These are phyloP conservation scores for Sialis lutaria DNA, from an alignment of 2,888 invertebrate species.

Conservation along the genomic window DNA sequence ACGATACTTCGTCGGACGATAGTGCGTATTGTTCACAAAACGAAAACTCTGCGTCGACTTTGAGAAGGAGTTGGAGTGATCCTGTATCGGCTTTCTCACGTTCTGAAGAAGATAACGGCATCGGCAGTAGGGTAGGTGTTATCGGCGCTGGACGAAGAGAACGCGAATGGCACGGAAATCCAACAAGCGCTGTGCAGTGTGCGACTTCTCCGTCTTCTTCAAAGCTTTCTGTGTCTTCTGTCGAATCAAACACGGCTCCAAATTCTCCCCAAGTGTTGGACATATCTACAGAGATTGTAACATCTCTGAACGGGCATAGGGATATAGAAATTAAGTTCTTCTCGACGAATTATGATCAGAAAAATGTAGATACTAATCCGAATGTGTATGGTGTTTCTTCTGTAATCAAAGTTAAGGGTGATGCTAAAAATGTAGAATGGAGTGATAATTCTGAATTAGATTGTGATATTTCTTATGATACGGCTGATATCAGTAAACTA, in stretches of 20 bases:
- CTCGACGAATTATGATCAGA: slow-evolving; percentile 19
- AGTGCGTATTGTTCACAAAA: slow-evolving; percentile 10
- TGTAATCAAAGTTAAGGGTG: slow-evolving; percentile 22
- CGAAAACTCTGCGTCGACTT: slow-evolving; percentile 12
- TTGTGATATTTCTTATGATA: slow-evolving; percentile 5
- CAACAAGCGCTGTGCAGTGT: not conserved
- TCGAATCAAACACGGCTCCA: slow-evolving; percentile 14
- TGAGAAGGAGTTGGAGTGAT: slow-evolving; percentile 46
- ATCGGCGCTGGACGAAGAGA: slow-evolving; percentile 21
- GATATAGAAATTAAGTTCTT: slow-evolving; percentile 66
- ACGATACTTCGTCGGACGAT: slow-evolving; percentile 11
- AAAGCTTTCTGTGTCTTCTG: slow-evolving; percentile 4
- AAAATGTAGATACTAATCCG: slow-evolving; percentile 21
- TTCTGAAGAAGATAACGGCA: slow-evolving; percentile 20
- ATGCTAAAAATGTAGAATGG: not conserved
- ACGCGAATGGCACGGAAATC: slow-evolving; percentile 9
- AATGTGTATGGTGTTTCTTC: slow-evolving; percentile 30
- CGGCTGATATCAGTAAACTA: slow-evolving; percentile 1
- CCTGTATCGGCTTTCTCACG: slow-evolving; percentile 32
- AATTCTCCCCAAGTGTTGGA: slow-evolving; percentile 32
- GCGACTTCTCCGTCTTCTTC: slow-evolving; percentile 2
- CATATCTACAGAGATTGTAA: slow-evolving; percentile 62
- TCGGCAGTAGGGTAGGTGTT: slow-evolving; percentile 24
- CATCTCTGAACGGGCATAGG: slow-evolving; percentile 57
- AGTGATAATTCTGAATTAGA: slow-evolving; percentile 1